phyloP scores from a whole-genome alignment of 2,113 vertebrate genomes.

The Grus americana region DNA sequence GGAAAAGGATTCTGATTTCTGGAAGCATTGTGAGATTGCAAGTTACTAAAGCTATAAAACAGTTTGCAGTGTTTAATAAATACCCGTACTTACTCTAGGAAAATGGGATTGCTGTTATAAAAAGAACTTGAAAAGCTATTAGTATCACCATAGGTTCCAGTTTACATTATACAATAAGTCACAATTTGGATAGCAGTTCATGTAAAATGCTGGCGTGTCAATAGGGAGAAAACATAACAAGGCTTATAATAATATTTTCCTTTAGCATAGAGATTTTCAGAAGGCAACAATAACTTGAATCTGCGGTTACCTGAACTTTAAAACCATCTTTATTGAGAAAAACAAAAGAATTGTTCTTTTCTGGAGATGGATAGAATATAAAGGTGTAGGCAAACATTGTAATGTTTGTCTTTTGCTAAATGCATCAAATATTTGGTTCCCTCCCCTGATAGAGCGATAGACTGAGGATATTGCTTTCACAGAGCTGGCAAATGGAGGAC shows the following conservation, averaged over 20 bases:
- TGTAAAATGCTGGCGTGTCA: background rate
- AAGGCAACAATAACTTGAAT: background rate
- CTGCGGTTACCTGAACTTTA: background rate
- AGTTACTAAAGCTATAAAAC: background rate
- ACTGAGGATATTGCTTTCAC: background rate
- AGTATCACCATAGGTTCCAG: background rate
- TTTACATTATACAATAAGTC: background rate
- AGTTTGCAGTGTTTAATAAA: background rate
- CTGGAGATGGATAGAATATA: background rate
- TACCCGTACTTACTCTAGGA: background rate
- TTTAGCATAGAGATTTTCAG: background rate
- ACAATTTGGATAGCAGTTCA: background rate
- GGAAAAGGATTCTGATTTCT: background rate
- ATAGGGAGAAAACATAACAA: background rate
- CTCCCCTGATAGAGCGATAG: background rate
- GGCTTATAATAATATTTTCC: background rate
- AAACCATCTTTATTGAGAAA: background rate
- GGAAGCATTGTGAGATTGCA: background rate
- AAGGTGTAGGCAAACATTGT: background rate
- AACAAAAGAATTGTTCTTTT: background rate
- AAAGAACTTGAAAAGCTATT: background rate
- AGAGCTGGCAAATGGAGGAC: background rate
- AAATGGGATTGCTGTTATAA: background rate
- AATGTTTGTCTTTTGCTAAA: background rate
- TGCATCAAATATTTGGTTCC: background rate